Evolutionary conservation across 2,113 vertebrate genomes (phyloP), one percentile per base, ranked within the genome.

Genomic region (Mormyrus iriodes): DNA sequence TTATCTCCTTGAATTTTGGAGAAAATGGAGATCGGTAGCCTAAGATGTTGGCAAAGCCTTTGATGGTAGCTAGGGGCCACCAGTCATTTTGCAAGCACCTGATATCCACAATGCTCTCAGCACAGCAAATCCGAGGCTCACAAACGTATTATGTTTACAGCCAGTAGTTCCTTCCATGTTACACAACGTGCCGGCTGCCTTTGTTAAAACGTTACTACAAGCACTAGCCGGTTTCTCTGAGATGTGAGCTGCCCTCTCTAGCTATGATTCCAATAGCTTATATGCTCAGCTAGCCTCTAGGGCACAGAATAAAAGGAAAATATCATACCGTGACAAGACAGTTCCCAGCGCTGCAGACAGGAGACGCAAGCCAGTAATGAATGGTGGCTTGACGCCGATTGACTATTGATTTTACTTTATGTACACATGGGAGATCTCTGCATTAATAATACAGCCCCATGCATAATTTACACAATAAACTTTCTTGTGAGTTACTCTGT

Each of bases 381-480:
- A 93, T 90, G 90, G 89, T 92, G 92, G 93, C 92, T 92, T 94
- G 93, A 94, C 94, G 93, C 93, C 93, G 94, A 93, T 93, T 91
- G 76, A 79, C 92, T 94, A 95, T 96, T 94, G 94, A 96, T 96
- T 96, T 95, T 93, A 95, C 92, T 93, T 96, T 95, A 95, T 95
- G 95, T 94, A 94, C 93, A 93, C 94, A 95, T 93, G 93, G 93
- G 93, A 93, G 19, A 94, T 93, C 94, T 90, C 94, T 94, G 95
- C 93, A 96, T 96, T 93, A 93, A 95, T 95, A 95, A 96, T 96
- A 95, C 19, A 96, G 94, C 94, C 93, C 90, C 92, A 95, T 96
- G 92, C 94, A 96, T 96, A 91, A 96, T 96, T 95, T 93, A 96
- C 90, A 91, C 88, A 91, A 90, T 94, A 95, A 95, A 93, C 95